Percentiles rank a stretch among this genome's conserved stretches.
Conservation (phyloP, 2,113 vertebrate genomes). For the Scophthalmus maximus region DNA sequence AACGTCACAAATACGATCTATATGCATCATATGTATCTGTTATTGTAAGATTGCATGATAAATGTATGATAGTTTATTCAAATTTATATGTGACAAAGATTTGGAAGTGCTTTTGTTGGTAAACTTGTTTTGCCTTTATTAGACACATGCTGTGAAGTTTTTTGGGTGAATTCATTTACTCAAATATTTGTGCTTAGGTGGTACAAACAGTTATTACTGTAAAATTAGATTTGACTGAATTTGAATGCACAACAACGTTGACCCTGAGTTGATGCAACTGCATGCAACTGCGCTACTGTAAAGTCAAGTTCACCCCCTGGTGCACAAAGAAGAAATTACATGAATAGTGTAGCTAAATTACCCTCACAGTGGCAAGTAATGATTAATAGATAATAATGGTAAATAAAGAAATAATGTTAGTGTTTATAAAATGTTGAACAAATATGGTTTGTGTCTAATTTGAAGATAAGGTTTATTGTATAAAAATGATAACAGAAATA, state of each 20-base stretch:
- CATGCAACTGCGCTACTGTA: background rate
- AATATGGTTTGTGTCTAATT: background rate
- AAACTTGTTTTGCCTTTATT: background rate
- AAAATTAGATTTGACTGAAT: constrained; percentile 3
- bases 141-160: too few relatives aligned
- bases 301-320: constrained; percentile 50
- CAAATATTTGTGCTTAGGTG: background rate
- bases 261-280: background rate
- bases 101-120: too few relatives aligned
- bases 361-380: background rate
- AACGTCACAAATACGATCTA: background rate
- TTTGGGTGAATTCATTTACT: background rate
- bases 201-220: background rate
- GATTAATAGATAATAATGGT: background rate
- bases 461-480: background rate
- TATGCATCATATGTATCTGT: background rate
- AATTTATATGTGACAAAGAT: background rate
- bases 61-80: background rate
- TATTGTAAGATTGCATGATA: background rate
- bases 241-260: constrained; percentile 1
- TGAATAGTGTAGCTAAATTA: background rate
- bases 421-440: too few relatives aligned
- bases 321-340: constrained; percentile 15
- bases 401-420: too few relatives aligned
- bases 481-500: too few relatives aligned